Evolutionary conservation across 2,888 invertebrate genomes (phyloP).

Genomic region (Cantharis lateralis): DNA sequence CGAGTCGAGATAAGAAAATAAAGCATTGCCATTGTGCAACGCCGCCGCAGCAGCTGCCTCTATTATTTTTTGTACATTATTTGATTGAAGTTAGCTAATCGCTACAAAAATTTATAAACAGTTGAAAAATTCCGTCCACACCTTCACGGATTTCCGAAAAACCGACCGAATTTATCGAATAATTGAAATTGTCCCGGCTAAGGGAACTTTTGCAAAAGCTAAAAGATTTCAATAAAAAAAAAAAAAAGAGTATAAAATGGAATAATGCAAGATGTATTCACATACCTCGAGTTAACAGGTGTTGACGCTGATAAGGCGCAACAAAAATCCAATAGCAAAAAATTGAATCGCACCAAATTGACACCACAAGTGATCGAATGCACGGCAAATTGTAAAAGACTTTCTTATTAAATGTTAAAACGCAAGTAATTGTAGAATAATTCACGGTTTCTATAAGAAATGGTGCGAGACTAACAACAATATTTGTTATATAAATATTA

Average conservation of each 20-base stretch:
- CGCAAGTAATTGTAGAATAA: not conserved
- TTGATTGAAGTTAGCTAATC: not conserved
- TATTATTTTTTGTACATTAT: not conserved
- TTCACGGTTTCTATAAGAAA: constrained; percentile 21
- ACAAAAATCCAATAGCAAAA: not conserved
- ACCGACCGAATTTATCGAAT: too few species aligned
- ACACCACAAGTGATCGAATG: not conserved
- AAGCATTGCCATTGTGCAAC: not conserved
- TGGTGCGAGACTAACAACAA: constrained; percentile 27
- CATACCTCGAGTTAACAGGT: not conserved
- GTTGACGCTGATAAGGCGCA: not conserved
- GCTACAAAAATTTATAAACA: not conserved
- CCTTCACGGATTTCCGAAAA: too few species aligned
- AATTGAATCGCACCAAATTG: not conserved
- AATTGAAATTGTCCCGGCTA: too few species aligned
- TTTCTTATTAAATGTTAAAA: not conserved
- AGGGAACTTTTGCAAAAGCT: too few species aligned
- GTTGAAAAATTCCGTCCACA: not conserved
- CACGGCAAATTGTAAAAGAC: not conserved
- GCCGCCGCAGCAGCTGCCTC: not conserved
- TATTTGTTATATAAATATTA: constrained; percentile 24
- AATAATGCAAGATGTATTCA: not conserved
- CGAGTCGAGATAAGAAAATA: not conserved
- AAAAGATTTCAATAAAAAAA: too few species aligned
- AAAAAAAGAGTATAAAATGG: not conserved